Evolutionary conservation across 2,113 vertebrate genomes (phyloP).

Genomic region (Lamprologus sp.): DNA sequence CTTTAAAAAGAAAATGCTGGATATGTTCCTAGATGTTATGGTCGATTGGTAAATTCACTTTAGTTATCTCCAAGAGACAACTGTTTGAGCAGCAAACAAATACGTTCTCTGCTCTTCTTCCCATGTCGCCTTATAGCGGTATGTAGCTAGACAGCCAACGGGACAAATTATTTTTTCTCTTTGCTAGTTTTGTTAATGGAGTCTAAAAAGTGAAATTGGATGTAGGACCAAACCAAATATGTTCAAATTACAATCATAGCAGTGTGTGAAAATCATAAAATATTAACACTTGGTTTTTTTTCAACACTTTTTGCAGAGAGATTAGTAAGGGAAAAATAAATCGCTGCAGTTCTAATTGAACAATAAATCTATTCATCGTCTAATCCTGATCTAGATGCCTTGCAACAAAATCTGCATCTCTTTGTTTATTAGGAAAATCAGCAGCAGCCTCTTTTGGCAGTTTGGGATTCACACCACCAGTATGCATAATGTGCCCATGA

Average conservation of each 20-base stretch:
- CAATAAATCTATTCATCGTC: background rate
- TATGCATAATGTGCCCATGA: background rate
- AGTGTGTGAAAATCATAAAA: background rate
- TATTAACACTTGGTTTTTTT: background rate
- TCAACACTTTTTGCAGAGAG: background rate
- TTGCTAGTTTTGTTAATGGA: background rate
- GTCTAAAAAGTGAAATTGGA: background rate
- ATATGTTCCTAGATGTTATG: background rate
- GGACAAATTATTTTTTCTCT: background rate
- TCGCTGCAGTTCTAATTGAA: background rate
- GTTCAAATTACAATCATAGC: background rate
- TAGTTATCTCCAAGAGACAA: background rate
- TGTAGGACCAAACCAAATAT: background rate
- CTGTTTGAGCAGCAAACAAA: background rate
- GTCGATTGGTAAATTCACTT: background rate
- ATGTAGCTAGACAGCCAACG: background rate
- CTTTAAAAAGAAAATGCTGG: background rate
- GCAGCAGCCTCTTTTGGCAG: background rate
- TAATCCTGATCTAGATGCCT: background rate
- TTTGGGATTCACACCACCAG: background rate
- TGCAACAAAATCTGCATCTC: background rate
- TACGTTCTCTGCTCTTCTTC: background rate
- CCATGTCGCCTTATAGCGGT: background rate
- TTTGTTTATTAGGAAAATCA: background rate
- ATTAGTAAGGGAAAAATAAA: background rate